Base-by-base conservation (phyloP, 1,140 invertebrate genomes). In the Paraescarpia echinospica region DNA sequence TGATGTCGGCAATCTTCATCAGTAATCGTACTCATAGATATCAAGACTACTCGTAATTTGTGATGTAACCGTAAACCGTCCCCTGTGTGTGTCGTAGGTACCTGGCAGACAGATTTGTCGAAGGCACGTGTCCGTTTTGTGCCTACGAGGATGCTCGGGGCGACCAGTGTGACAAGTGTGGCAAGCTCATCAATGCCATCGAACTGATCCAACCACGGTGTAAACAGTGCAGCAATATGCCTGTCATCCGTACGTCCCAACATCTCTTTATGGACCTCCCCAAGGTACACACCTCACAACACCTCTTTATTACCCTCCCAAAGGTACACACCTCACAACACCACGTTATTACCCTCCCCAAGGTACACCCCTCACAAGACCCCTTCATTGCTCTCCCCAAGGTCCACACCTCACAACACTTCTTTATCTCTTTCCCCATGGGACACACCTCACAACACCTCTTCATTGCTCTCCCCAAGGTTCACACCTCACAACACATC, bases 151-250 rank as follows among this genome's bases (percentile, higher is more conserved):
- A 99, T 95, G 99, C 99, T 22, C 97, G 99, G 59, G 99, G 99
- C 2, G 99, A 99, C 96, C 99, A 99, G 96, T 99, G 99, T 96
- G 99, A 99, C 96, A 98, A 98, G 93, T 99, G 99, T 96, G 98
- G 99, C 1, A 99, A 99, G 95, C 96, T 99, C 6, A 98, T 99
- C 34, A 99, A 99, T 96, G 98, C 99, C 0, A 97, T 97, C 0
- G 99, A 99, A 93, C 96, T 99, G 22, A 97, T 98, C 91, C 97
- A 98, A 92, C 98, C 99, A 0, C 97, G 98, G 77, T 99, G 99
- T 96, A 99, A 99, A 96, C 96, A 99, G 12, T 99, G 99, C 96
- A 96, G 96, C 89, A 97, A 96, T 93, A 97, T 96, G 1, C 98
- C 99, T 0, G 96, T 97, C 0, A 94, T 99, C 0, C 97, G 97